Evolutionary conservation across 37 sponge, comb jelly and placozoan genomes (phyloP).

Genomic region (Haliclona indistincta): DNA sequence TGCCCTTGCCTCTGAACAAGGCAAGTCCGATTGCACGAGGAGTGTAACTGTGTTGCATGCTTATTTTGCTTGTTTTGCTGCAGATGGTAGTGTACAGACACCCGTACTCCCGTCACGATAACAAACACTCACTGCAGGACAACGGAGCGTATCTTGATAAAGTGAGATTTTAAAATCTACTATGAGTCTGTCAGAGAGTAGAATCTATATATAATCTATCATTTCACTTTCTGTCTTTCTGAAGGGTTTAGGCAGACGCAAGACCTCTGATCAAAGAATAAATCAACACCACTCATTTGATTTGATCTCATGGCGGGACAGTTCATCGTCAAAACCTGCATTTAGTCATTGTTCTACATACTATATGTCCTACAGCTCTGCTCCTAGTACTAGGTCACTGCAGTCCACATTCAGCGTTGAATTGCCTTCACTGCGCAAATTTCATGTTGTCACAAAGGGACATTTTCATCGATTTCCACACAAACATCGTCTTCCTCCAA

Average conservation of each 20-base stretch:
- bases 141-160: slow-evolving; percentile 67
- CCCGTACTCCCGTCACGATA: slow-evolving; percentile 77
- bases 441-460: slow-evolving; percentile 28
- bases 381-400: not conserved
- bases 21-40: too few species aligned
- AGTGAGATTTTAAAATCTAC: slow-evolving; percentile 12
- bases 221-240: not conserved
- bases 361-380: too few species aligned
- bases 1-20: too few species aligned
- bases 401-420: slow-evolving; percentile 3
- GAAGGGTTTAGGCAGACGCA: slow-evolving; percentile 58
- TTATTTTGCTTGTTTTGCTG: too few species aligned
- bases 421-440: slow-evolving; percentile 17
- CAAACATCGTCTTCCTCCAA: slow-evolving; percentile 23
- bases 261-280: slow-evolving; percentile 1
- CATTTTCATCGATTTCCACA: slow-evolving; percentile 48
- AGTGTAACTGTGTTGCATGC: too few species aligned
- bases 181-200: not conserved
- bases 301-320: slow-evolving; percentile 19
- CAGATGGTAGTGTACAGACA: slow-evolving; percentile 36
- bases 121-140: slow-evolving; percentile 58
- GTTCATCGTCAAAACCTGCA: not conserved
- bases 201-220: not conserved
- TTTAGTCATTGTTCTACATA: too few species aligned
- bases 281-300: slow-evolving; percentile 57